Percentiles rank a stretch among this genome's conserved stretches.
phyloP scores from a whole-genome alignment of 2,797 vertebrate genomes.

The Jordanella pulchra region DNA sequence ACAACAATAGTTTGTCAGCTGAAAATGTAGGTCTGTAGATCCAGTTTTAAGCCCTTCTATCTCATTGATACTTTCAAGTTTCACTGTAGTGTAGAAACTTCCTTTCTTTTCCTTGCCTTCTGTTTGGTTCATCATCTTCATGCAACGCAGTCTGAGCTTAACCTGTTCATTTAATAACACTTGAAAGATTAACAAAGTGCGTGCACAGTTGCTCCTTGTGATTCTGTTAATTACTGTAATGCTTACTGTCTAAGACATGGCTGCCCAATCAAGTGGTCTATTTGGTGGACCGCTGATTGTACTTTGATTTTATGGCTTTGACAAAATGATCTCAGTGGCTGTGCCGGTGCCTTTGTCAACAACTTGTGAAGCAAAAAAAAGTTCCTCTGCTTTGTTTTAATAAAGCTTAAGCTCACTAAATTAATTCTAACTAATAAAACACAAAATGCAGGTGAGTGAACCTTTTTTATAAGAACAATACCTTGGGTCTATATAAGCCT shows the following conservation, averaged over 20 bases:
- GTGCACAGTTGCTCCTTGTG: conserved; percentile 34
- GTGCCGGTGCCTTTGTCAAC: conserved; percentile 47
- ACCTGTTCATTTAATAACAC: conserved; percentile 46
- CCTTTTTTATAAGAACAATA: conserved; percentile 25
- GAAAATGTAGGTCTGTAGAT: not conserved
- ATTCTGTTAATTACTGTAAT: conserved; percentile 39
- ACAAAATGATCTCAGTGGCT: conserved; percentile 50
- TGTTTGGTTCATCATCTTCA: conserved; percentile 43
- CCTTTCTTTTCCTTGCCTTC: conserved; percentile 21
- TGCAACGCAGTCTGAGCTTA: conserved; percentile 40
- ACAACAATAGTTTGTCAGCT: too few species aligned
- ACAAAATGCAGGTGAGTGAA: conserved; percentile 71
- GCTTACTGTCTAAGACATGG: conserved; percentile 67
- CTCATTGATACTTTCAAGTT: not conserved
- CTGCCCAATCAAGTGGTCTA: conserved; percentile 57
- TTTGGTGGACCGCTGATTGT: conserved; percentile 42
- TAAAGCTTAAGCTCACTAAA: conserved; percentile 66
- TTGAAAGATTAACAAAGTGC: conserved; percentile 30
- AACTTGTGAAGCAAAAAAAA: conserved; percentile 58
- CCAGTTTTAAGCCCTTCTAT: not conserved
- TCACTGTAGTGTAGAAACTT: conserved; percentile 27
- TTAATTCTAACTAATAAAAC: conserved; percentile 66
- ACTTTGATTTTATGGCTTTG: conserved; percentile 49
- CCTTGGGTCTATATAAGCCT: conserved; percentile 17
- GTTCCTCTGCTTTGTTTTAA: conserved; percentile 68